A percentile compares a stretch with the other conserved stretches of the same genome.
These are phyloP conservation scores for Drosophila villosipedis DNA, from an alignment of 2,888 invertebrate genomes.

Conservation along the genomic window DNA sequence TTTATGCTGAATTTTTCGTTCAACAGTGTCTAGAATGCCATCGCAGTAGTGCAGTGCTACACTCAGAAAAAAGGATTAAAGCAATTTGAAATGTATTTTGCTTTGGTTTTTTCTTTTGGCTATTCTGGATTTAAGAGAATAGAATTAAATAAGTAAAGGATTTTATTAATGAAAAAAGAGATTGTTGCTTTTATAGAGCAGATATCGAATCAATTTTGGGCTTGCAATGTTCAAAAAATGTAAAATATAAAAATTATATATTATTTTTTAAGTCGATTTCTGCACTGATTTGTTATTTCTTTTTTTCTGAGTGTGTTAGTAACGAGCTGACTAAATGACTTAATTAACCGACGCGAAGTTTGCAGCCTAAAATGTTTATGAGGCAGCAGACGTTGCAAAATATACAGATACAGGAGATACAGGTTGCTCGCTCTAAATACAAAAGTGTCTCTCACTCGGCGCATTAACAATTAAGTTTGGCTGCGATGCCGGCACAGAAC, in stretches of 20 bases:
- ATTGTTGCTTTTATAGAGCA: not conserved
- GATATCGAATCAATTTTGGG: not conserved
- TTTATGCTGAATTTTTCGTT: constrained; percentile 62
- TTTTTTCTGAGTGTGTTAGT: constrained; percentile 44
- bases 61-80: not conserved
- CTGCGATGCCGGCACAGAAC: constrained; percentile 35
- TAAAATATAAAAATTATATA: not conserved
- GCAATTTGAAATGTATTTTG: not conserved
- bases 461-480: constrained; percentile 68
- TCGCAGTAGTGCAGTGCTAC: not conserved
- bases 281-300: not conserved
- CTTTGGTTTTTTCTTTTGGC: not conserved
- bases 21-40: constrained; percentile 49
- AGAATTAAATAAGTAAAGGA: not conserved
- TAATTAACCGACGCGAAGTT: constrained; percentile 58
- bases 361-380: constrained; percentile 63
- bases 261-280: not conserved
- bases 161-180: not conserved
- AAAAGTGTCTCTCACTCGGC: constrained; percentile 59
- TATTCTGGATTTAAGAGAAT: not conserved
- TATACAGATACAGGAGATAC: constrained; percentile 19
- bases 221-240: not conserved
- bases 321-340: constrained; percentile 79
- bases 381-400: constrained; percentile 34
- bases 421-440: constrained; percentile 36